These are phyloP conservation scores for Mycalesis mineus DNA, from an alignment of 2,888 invertebrate genomes.

Conservation along the genomic window DNA sequence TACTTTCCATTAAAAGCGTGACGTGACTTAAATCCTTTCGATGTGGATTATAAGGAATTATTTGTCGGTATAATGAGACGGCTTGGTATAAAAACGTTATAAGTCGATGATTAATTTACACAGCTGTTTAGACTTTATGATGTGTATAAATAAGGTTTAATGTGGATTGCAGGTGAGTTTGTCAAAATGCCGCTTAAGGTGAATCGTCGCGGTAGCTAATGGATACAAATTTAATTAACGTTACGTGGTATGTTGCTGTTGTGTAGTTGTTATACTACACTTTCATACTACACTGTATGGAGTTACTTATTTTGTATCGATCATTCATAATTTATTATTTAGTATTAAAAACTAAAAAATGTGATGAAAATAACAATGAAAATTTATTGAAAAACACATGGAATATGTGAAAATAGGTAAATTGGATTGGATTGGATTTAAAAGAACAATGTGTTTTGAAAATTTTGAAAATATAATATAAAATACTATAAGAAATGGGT, in stretches of 20 bases:
- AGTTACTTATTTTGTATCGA: no score
- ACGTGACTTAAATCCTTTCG: background rate
- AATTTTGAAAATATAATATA: no score
- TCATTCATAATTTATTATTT: no score
- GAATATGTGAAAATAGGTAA: no score
- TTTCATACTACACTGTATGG: no score
- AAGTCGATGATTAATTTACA: slow-evolving; percentile 19
- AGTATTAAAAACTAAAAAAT: no score
- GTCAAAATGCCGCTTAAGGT: slow-evolving; percentile 22
- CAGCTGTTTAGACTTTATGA: slow-evolving; percentile 26
- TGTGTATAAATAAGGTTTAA: slow-evolving; percentile 19
- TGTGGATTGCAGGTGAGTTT: slow-evolving; percentile 9
- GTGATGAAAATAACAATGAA: no score
- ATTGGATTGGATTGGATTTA: no score
- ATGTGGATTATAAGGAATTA: background rate
- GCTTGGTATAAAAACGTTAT: slow-evolving; percentile 25
- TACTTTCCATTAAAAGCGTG: background rate
- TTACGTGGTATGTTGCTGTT: background rate
- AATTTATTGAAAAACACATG: no score
- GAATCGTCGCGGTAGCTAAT: background rate
- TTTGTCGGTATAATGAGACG: slow-evolving; percentile 28
- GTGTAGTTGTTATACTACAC: background rate
- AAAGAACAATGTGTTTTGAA: no score
- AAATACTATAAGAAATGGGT: no score
- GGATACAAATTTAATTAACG: background rate